phyloP scores from a whole-genome alignment of 2,888 invertebrate genomes.

The Lasioglossum vierecki region DNA sequence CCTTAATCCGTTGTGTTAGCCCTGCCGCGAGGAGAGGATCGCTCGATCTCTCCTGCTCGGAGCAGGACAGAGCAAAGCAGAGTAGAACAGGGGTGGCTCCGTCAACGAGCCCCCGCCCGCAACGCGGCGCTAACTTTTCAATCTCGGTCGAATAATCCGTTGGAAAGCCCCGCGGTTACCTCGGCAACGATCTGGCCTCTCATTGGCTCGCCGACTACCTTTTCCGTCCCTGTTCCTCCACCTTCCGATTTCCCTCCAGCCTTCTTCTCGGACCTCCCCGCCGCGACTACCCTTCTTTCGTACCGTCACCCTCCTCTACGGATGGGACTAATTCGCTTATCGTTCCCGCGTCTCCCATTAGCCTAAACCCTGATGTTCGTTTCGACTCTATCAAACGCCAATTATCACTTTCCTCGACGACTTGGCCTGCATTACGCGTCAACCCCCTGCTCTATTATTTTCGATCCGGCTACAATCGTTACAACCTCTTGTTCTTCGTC shows the following conservation, averaged over 20 bases:
- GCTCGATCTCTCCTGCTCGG: constrained; percentile 26
- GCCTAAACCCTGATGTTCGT: not conserved
- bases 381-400: not conserved
- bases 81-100: constrained; percentile 51
- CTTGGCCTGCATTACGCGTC: not conserved
- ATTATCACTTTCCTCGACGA: not conserved
- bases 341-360: not conserved
- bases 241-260: constrained; percentile 30
- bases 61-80: constrained; percentile 9
- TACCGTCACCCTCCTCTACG: constrained; percentile 48
- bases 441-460: not conserved
- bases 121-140: constrained; percentile 81
- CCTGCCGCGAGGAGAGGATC: constrained; percentile 52
- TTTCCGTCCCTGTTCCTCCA: constrained; percentile 38
- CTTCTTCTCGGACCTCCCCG: constrained; percentile 32
- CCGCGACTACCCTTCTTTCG: constrained; percentile 47
- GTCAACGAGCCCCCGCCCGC: constrained; percentile 52
- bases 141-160: constrained; percentile 83
- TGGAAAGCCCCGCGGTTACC: constrained; percentile 80
- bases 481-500: not conserved
- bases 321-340: constrained; percentile 45
- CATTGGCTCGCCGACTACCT: constrained; percentile 78
- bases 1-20: constrained; percentile 64
- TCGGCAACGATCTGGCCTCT: constrained; percentile 82
- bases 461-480: not conserved